Evolutionary conservation across 1,140 invertebrate genomes (phyloP).

Genomic region (Sinella curviseta): DNA sequence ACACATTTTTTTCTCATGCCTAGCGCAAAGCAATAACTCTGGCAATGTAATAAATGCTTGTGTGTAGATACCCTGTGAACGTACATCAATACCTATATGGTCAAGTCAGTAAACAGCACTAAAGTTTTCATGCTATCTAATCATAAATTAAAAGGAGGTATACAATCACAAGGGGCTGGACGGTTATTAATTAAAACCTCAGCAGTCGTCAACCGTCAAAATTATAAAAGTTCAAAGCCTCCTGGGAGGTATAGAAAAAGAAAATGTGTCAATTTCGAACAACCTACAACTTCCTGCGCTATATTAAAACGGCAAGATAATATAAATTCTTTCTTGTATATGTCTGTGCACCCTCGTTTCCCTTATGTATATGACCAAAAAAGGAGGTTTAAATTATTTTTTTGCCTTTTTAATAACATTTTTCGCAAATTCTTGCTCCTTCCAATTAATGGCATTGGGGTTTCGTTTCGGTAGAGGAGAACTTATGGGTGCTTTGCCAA

Average conservation of each 20-base stretch:
- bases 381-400: no score
- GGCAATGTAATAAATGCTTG: no score
- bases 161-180: not conserved
- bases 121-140: not conserved
- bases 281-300: not conserved
- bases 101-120: not conserved
- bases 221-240: not conserved
- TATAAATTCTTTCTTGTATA: not conserved
- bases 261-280: constrained; percentile 23
- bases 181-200: constrained; percentile 22
- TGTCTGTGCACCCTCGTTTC: not conserved
- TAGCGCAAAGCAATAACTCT: no score
- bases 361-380: not conserved
- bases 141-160: constrained; percentile 14
- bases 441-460: not conserved
- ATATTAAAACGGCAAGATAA: no score
- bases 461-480: no score
- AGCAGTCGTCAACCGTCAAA: constrained; percentile 6
- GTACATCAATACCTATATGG: no score
- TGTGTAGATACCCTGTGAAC: no score
- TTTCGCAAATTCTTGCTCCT: not conserved
- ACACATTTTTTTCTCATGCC: no score
- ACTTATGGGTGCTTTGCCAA: no score
- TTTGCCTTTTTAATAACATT: not conserved
- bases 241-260: not conserved